These are phyloP conservation scores for Bugulina stolonifera DNA, from an alignment of 2,888 invertebrate genomes.

Conservation along the genomic window DNA sequence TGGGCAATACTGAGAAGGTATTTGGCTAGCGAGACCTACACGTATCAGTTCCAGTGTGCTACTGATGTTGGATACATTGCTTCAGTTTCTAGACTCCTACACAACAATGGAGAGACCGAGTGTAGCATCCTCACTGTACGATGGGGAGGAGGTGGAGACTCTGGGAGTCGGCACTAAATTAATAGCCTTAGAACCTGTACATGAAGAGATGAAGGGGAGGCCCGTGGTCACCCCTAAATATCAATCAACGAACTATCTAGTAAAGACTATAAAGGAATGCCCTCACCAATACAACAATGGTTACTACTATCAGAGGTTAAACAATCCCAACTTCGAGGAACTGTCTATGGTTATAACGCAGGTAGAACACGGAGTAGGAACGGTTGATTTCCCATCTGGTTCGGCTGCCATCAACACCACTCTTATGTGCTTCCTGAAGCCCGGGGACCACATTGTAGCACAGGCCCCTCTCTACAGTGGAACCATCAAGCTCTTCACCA, in stretches of 20 bases:
- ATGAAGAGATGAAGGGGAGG: slow-evolving; percentile 30
- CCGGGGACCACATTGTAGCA: slow-evolving; percentile 50
- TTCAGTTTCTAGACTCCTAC: too few relatives aligned
- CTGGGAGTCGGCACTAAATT: background rate
- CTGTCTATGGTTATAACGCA: slow-evolving; percentile 40
- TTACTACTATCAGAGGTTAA: slow-evolving; percentile 43
- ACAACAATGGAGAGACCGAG: too few relatives aligned
- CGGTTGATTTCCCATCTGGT: slow-evolving; percentile 42
- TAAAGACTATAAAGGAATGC: slow-evolving; percentile 41
- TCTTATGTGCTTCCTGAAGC: slow-evolving; percentile 45
- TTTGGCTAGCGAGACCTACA: too few relatives aligned
- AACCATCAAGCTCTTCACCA: slow-evolving; percentile 39
- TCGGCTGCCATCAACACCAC: slow-evolving; percentile 47
- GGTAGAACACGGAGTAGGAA: slow-evolving; percentile 44
- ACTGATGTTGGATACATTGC: too few relatives aligned
- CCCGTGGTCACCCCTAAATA: slow-evolving; percentile 43
- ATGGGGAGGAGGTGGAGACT: background rate
- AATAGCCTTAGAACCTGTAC: background rate
- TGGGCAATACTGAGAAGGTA: too few relatives aligned
- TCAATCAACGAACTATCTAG: slow-evolving; percentile 41
- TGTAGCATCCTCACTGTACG: too few relatives aligned
- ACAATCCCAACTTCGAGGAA: slow-evolving; percentile 39
- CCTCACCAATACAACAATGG: slow-evolving; percentile 38
- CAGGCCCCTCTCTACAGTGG: slow-evolving; percentile 46
- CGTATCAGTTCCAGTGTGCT: too few relatives aligned